Evolutionary conservation across 2,888 invertebrate genomes (phyloP), one percentile per base, ranked within the genome.

Genomic region (Onchidella celtica): DNA sequence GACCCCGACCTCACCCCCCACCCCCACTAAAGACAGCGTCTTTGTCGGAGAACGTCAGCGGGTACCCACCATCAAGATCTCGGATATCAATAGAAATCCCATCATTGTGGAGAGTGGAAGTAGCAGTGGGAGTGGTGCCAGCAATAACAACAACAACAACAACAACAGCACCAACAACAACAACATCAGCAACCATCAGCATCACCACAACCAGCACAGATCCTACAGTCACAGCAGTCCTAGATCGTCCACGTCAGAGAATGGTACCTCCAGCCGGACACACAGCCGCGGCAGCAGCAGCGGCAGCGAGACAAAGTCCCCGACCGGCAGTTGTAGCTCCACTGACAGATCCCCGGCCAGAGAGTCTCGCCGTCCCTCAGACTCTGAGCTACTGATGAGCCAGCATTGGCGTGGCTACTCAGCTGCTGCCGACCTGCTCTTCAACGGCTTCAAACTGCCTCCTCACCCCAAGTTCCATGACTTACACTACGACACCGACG

Each of bases 1-100:
- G 6, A 76, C 72, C 11, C 70, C 70, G 0, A 61, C 72, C 3
- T 76, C 76, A 2, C 65, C 81, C 21, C 68, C 83, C 38, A 70
- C 66, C 47, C 65, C 82, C 55, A 66, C 75, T 38, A 83, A 80
- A 55, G 82, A 82, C 40, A 40, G 77, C 36, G 77, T 79, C 24
- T 82, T 81, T 66, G 69, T 73, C 57, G 81, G 81, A 21, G 77
- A 72, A 68, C 21, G 81, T 57, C 78, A 84, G 79, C 40, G 81
- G 21, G 81, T 81, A 0, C 84, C 84, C 3, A 76, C 84, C 21
- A 83, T 81, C 34, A 84, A 84, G 69, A 83, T 81, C 36, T 84
- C 84, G 1, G 84, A 84, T 66, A 84, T 84, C 47, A 84, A 84
- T 47, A 81, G 83, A 36, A 84, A 84, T 69, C 84, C 84, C 29